Evolutionary conservation across 2,113 vertebrate genomes (phyloP).

Genomic region (Tachysurus fulvidraco): DNA sequence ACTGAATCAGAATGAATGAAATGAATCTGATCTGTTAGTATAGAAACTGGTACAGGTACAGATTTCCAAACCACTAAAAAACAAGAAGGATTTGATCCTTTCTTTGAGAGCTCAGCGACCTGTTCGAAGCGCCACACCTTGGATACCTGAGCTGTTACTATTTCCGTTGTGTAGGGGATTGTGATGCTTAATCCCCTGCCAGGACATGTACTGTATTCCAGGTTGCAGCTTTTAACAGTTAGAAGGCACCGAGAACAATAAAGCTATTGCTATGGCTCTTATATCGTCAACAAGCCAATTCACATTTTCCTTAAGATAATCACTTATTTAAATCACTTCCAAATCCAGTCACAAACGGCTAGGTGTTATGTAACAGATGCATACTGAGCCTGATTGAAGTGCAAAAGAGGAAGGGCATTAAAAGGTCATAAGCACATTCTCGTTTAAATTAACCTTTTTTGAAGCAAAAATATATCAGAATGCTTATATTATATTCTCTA

Average conservation of each 20-base stretch:
- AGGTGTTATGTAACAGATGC: neutral
- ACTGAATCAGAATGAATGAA: neutral
- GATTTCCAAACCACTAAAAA: neutral
- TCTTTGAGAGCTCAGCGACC: constrained; percentile 35
- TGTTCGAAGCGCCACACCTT: constrained; percentile 21
- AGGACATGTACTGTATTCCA: constrained; percentile 70
- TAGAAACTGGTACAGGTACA: neutral
- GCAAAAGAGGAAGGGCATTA: neutral
- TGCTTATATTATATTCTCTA: too few relatives aligned
- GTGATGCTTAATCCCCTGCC: constrained; percentile 62
- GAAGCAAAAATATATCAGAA: neutral
- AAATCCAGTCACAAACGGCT: neutral
- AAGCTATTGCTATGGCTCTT: constrained; percentile 44
- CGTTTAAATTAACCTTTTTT: neutral
- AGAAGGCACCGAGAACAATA: constrained; percentile 31
- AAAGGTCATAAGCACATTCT: neutral
- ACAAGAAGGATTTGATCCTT: neutral
- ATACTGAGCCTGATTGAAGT: neutral
- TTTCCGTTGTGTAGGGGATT: constrained; percentile 69
- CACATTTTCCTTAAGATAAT: neutral
- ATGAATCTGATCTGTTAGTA: neutral
- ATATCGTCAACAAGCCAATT: constrained; percentile 4
- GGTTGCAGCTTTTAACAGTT: constrained; percentile 61
- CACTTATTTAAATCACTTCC: neutral
- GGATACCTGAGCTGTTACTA: constrained; percentile 17